These are phyloP conservation scores for Brienomyrus brachyistius DNA, from an alignment of 2,113 vertebrate species.

Conservation along the genomic window DNA sequence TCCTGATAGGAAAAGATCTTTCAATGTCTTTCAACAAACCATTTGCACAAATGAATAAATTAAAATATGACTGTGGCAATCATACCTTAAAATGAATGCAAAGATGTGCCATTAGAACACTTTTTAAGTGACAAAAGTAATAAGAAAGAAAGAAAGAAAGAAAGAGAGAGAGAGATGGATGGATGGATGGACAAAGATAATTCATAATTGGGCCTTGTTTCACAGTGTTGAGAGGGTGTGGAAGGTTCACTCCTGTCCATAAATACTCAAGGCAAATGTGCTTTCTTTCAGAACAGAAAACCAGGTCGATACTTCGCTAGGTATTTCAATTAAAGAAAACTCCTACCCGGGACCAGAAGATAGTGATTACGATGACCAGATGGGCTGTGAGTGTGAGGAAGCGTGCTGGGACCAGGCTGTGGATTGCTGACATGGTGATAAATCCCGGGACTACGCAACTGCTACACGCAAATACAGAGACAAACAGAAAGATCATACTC, in stretches of 20 bases:
- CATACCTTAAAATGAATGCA: neutral
- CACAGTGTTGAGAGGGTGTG: neutral
- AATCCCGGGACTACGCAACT: neutral
- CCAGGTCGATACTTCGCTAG: neutral
- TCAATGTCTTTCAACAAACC: neutral
- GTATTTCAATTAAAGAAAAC: neutral
- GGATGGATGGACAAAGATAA: too few relatives aligned
- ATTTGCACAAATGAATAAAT: neutral
- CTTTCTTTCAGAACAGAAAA: constrained; percentile 8
- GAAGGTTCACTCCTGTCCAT: neutral
- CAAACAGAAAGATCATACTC: neutral
- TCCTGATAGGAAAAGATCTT: constrained; percentile 50
- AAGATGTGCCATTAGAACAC: neutral
- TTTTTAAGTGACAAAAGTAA: neutral
- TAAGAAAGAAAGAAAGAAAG: too few relatives aligned
- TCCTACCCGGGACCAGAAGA: constrained; percentile 84
- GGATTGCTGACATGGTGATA: constrained; percentile 60
- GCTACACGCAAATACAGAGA: neutral
- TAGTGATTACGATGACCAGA: constrained; percentile 78
- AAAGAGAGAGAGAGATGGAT: too few relatives aligned
- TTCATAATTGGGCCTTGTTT: neutral
- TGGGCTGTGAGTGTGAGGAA: constrained; percentile 78
- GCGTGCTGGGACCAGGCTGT: constrained; percentile 70
- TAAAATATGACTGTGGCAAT: neutral
- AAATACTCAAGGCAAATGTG: neutral